Conservation (phyloP, 1,140 invertebrate genomes). For the Samia ricini region DNA sequence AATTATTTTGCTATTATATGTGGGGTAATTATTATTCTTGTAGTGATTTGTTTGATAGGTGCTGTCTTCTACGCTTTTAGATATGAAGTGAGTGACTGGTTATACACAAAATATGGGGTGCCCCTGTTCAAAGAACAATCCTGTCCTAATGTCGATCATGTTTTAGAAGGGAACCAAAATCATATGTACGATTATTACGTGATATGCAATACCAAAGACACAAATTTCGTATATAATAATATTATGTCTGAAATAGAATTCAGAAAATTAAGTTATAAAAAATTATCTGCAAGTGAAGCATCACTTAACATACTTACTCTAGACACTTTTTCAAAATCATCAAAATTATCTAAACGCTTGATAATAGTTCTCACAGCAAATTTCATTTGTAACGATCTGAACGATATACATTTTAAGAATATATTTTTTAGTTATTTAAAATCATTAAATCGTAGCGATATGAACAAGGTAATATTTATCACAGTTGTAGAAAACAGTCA, state of each 20-base stretch:
- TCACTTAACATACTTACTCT: constrained; percentile 68
- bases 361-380: constrained; percentile 70
- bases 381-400: constrained; percentile 71
- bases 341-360: constrained; percentile 71
- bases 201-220: constrained; percentile 91
- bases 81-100: constrained; percentile 86
- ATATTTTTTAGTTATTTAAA: constrained; percentile 73
- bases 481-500: constrained; percentile 69
- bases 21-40: constrained; percentile 85
- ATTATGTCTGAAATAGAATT: constrained; percentile 88
- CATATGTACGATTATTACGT: constrained; percentile 92
- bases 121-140: constrained; percentile 82
- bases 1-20: constrained; percentile 85
- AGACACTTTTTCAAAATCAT: constrained; percentile 72
- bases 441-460: constrained; percentile 65
- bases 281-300: constrained; percentile 52
- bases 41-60: constrained; percentile 82
- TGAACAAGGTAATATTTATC: constrained; percentile 71
- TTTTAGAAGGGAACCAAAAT: constrained; percentile 81
- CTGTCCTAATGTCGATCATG: constrained; percentile 71
- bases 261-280: constrained; percentile 68
- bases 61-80: constrained; percentile 87
- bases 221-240: constrained; percentile 87
- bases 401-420: constrained; percentile 71
- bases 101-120: constrained; percentile 85